Evolutionary conservation across 2,113 vertebrate genomes (phyloP).

Genomic region (Mirza zaza): DNA sequence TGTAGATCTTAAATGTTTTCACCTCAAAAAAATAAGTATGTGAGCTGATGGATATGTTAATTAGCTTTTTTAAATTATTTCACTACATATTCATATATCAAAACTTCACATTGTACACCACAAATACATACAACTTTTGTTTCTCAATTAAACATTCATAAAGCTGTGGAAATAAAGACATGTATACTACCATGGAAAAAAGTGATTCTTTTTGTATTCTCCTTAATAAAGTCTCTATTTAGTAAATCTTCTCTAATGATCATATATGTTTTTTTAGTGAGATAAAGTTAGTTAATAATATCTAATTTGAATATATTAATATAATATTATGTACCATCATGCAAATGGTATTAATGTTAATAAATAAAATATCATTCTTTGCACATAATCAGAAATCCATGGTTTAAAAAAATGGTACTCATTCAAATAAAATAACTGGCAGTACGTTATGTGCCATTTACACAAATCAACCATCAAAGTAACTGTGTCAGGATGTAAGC

Average conservation of each 20-base stretch:
- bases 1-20: neutral
- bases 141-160: neutral
- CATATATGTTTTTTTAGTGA: neutral
- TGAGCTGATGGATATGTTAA: neutral
- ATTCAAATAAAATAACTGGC: neutral
- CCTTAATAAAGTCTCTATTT: neutral
- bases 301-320: neutral
- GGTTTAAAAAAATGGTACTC: neutral
- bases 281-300: neutral
- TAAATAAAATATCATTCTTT: constrained; percentile 3
- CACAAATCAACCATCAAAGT: neutral
- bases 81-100: neutral
- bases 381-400: neutral
- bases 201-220: neutral
- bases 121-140: neutral
- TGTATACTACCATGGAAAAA: neutral
- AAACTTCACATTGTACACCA: neutral
- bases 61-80: neutral
- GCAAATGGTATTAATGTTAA: neutral
- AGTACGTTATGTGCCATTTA: neutral
- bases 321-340: neutral
- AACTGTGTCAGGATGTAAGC: neutral
- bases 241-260: neutral
- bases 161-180: neutral
- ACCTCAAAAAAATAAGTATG: neutral